Evolutionary conservation across 2,797 vertebrate species (phyloP), one percentile per base, ranked within the genome.

Genomic region (Catostomus latipinnis): DNA sequence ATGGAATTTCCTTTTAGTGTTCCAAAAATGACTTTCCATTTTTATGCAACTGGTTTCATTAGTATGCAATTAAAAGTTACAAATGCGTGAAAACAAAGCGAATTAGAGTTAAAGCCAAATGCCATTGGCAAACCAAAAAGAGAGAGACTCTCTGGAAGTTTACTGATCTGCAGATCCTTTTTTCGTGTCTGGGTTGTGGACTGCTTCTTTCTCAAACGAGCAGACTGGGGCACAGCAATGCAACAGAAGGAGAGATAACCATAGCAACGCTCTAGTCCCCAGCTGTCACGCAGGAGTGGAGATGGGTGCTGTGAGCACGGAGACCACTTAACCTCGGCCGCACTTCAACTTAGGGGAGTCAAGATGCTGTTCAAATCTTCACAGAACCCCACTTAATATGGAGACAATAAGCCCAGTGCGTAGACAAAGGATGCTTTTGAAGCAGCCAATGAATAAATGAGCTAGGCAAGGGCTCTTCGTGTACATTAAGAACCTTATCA

Each of bases 261-360:
- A 93, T 92, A 90, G 92, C 90, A 92, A 93, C 92, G 68, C 86
- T 89, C 87, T 90, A 91, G 93, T 94, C 92, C 92, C 92, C 93
- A 94, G 91, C 92, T 94, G 92, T 93, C 91, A 93, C 60, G 12
- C 85, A 87, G 86, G 89, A 90, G 90, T 88, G 91, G 92, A 90
- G 91, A 94, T 92, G 91, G 92, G 92, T 93, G 90, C 91, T 90
- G 91, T 84, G 89, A 92, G 90, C 87, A 82, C 90, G 85, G 91
- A 93, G 92, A 92, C 91, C 93, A 94, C 92, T 94, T 94, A 94
- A 94, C 93, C 92, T 92, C 92, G 90, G 91, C 90, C 92, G 90
- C 93, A 92, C 93, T 89, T 91, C 91, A 93, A 92, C 90, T 94
- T 93, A 94, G 90, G 88, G 92, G 89, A 94, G 93, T 94, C 92